Evolutionary conservation across 2,888 invertebrate genomes (phyloP).

Genomic region (Dynastes hyllus): DNA sequence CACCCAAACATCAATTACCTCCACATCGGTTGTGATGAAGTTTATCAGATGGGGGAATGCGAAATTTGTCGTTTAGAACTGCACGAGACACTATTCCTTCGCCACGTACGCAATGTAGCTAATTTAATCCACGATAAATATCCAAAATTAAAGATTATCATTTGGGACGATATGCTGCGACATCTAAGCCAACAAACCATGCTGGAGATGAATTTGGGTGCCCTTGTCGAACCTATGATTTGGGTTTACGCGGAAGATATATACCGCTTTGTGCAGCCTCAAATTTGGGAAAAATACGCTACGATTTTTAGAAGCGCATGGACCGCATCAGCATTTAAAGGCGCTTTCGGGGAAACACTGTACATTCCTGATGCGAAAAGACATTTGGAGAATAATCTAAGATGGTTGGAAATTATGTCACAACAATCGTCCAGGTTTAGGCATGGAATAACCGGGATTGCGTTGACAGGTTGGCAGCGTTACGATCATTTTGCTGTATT

Average conservation of each 20-base stretch:
- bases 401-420: slow-evolving; percentile 81
- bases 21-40: slow-evolving; percentile 86
- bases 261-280: slow-evolving; percentile 72
- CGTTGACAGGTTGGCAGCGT: slow-evolving; percentile 77
- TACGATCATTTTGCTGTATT: slow-evolving; percentile 83
- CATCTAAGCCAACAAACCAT: slow-evolving; percentile 76
- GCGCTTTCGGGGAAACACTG: slow-evolving; percentile 82
- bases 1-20: slow-evolving; percentile 72
- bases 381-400: slow-evolving; percentile 81
- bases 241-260: slow-evolving; percentile 87
- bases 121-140: slow-evolving; percentile 76
- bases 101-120: slow-evolving; percentile 77
- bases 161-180: slow-evolving; percentile 89
- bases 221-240: slow-evolving; percentile 84
- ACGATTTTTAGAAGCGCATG: slow-evolving; percentile 80
- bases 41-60: slow-evolving; percentile 82
- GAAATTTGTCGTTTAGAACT: slow-evolving; percentile 74
- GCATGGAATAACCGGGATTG: slow-evolving; percentile 73
- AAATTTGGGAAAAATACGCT: slow-evolving; percentile 80
- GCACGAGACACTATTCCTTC: slow-evolving; percentile 76
- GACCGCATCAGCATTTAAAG: slow-evolving; percentile 85
- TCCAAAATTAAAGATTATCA: slow-evolving; percentile 76
- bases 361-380: slow-evolving; percentile 79
- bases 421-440: slow-evolving; percentile 74
- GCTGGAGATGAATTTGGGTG: slow-evolving; percentile 77